Base-by-base conservation (phyloP, 2,888 invertebrate genomes). In the Tribolium freemani region DNA sequence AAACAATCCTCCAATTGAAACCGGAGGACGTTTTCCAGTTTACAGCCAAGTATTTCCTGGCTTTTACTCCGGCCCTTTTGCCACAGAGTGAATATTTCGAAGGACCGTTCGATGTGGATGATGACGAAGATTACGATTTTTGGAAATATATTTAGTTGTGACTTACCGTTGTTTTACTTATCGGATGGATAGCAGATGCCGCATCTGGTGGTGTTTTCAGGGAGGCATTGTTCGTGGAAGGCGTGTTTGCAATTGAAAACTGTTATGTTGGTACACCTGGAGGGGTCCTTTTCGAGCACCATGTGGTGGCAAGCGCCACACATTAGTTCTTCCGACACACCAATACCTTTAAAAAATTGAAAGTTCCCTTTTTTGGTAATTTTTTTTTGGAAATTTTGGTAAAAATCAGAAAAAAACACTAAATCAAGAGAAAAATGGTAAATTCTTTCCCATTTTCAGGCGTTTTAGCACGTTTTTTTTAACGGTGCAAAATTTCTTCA, bases 221-320 rank as follows among this genome's bases (percentile, higher is more conserved):
- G 93, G 76, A 96, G 87, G 85, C 97, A 97, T 72, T 92, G 91
- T 84, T 93, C 92, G 84, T 97, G 97, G 86, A 96, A 97, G 5
- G 93, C 91, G 87, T 98, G 97, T 76, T 93, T 92, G 84, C 97
- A 98, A 84, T 94, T 94, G 84, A 96, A 98, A 68, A 95, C 91
- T 77, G 93, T 89, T 70, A 96, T 87, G 84, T 93, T 92, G 75
- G 91, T 91, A 26, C 92, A 90, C 70, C 90, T 90, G 0, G 91
- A 89, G 26, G 90, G 87, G 87, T 95, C 94, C 87, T 90, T 92
- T 58, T 92, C 89, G 74, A 96, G 90, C 70, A 96, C 90, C 80
- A 91, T 91, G 58, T 93, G 90, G 78, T 92, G 91, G 85, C 97
- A 97, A 64, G 91, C 91, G 76, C 93, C 92, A 84, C 97, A 97